phyloP scores from a whole-genome alignment of 2,797 vertebrate species.

The Sternarchorhynchus goeldii region DNA sequence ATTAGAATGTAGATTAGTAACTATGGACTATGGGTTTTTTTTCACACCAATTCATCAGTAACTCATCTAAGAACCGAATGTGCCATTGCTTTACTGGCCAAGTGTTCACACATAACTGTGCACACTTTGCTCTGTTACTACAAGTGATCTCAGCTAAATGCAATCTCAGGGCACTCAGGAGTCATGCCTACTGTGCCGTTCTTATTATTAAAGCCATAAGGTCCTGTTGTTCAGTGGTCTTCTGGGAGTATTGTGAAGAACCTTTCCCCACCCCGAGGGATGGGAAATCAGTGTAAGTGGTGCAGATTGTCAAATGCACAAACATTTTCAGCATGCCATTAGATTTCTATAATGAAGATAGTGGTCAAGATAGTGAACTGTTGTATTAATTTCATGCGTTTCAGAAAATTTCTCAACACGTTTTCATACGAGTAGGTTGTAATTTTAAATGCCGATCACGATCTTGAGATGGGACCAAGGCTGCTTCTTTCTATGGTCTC shows the following conservation, averaged over 20 bases:
- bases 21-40: too few species aligned
- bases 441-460: not conserved
- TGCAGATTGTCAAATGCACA: conserved; percentile 18
- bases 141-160: conserved; percentile 7
- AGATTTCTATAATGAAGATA: conserved; percentile 35
- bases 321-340: conserved; percentile 2
- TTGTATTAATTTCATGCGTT: not conserved
- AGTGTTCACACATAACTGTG: not conserved
- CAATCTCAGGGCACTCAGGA: not conserved
- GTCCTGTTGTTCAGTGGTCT: conserved; percentile 20
- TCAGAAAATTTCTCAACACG: not conserved
- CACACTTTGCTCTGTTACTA: not conserved
- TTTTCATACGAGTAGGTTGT: not conserved
- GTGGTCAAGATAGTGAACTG: conserved; percentile 6
- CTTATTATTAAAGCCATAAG: conserved; percentile 18
- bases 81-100: conserved; percentile 3
- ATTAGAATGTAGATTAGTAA: too few species aligned
- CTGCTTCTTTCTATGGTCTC: too few species aligned
- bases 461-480: not conserved
- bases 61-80: not conserved
- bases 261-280: conserved; percentile 6
- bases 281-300: conserved; percentile 34
- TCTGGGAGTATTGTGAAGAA: not conserved
- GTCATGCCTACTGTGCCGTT: not conserved
- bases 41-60: not conserved